Base-by-base conservation (phyloP, 2,113 vertebrate species). In the Mellivora capensis region DNA sequence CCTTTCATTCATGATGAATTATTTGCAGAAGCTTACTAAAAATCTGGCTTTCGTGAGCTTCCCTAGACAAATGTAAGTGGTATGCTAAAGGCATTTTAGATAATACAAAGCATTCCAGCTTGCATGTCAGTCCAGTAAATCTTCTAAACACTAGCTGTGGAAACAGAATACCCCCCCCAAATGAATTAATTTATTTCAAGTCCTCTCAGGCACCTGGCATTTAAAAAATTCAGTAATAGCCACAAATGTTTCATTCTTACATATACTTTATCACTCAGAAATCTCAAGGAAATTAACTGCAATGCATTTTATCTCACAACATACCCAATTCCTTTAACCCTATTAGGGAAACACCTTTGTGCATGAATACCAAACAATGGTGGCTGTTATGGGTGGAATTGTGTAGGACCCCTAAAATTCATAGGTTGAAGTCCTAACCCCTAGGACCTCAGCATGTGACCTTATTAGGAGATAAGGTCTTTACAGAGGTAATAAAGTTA, bases 1-100 rank as follows among this genome's bases (percentile, higher is more conserved):
- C 94, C 97, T 98, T 95, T 93, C 80, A 98, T 98, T 81, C 90
- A 94, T 93, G 91, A 98, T 96, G 97, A 98, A 99, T 98, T 98
- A 98, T 97, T 98, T 96, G 92, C 54, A 95, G 91, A 98, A 83
- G 97, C 97, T 98, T 98, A 98, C 97, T 97, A 97, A 96, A 98
- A 97, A 97, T 94, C 74, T 97, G 90, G 96, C 76, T 97, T 97
- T 23, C 4, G 10, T 96, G 91, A 98, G 98, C 94, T 98, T 91
- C 87, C 97, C 97, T 96, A 96, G 92, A 98, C 96, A 96, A 98
- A 96, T 67, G 27, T 94, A 98, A 98, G 97, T 96, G 85, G 86
- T 80, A 96, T 5, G 87, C 94, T 97, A 95, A 97, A 97, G 96
- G 86, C 94, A 98, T 98, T 98, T 98, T 87, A 96, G 91, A 95